phyloP scores from a whole-genome alignment of 2,888 invertebrate genomes.

The Noctua janthe region DNA sequence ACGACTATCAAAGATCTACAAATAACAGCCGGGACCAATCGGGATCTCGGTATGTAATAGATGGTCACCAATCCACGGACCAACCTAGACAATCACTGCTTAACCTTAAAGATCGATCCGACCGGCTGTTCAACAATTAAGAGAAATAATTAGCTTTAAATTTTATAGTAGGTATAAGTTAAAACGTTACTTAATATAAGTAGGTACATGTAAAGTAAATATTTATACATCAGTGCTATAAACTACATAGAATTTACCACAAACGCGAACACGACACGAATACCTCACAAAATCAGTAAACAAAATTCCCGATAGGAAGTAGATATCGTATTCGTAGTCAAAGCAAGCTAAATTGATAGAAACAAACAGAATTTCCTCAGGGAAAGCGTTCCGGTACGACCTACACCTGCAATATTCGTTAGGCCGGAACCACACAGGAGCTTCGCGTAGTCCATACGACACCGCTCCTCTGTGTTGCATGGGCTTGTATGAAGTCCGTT shows the following conservation, averaged over 20 bases:
- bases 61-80: neutral
- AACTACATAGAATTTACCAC: neutral
- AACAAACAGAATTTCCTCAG: constrained; percentile 55
- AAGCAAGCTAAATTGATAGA: constrained; percentile 53
- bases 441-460: neutral
- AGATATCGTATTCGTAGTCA: constrained; percentile 42
- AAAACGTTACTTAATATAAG: neutral
- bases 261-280: constrained; percentile 9
- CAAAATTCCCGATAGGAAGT: constrained; percentile 22
- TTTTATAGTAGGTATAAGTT: neutral
- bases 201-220: too few relatives aligned
- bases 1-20: neutral
- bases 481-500: too few relatives aligned
- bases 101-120: neutral
- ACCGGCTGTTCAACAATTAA: neutral
- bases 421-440: neutral
- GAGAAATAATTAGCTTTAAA: neutral
- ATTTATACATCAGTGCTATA: neutral
- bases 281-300: constrained; percentile 17
- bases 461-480: too few relatives aligned
- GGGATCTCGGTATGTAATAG: neutral
- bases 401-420: constrained; percentile 1
- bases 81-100: neutral
- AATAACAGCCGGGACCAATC: neutral
- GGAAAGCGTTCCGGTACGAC: constrained; percentile 8